These are phyloP conservation scores for Delia radicum DNA, from an alignment of 1,140 invertebrate genomes.

Conservation along the genomic window DNA sequence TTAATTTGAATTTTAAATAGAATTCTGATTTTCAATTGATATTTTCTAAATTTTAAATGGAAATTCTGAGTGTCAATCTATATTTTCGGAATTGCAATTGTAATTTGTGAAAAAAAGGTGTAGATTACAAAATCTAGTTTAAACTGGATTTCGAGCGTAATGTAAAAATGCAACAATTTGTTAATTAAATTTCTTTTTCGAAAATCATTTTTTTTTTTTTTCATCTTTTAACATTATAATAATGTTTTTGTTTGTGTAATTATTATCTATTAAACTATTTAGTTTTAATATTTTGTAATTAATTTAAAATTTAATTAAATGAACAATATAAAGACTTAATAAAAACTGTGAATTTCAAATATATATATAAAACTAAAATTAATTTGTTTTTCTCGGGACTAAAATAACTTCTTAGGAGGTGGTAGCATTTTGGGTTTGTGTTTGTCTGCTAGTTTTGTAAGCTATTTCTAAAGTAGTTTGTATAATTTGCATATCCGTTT, in stretches of 20 bases:
- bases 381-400: neutral
- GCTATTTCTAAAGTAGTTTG: constrained; percentile 91
- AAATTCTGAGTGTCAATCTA: no score
- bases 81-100: no score
- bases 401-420: neutral
- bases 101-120: no score
- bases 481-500: constrained; percentile 92
- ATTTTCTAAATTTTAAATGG: no score
- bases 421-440: constrained; percentile 18
- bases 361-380: neutral
- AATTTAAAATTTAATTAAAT: neutral
- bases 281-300: neutral
- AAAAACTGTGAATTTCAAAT: constrained; percentile 2
- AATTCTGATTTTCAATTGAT: no score
- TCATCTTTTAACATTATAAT: neutral
- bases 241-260: neutral
- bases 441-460: constrained; percentile 76
- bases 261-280: neutral
- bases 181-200: no score
- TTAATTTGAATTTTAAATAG: no score
- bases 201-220: no score
- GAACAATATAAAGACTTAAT: neutral
- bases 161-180: no score
- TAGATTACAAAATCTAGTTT: no score
- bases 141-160: no score